Percentiles rank a stretch among this genome's conserved stretches.
Conservation (phyloP, 2,888 invertebrate genomes). For the Noctua pronuba region DNA sequence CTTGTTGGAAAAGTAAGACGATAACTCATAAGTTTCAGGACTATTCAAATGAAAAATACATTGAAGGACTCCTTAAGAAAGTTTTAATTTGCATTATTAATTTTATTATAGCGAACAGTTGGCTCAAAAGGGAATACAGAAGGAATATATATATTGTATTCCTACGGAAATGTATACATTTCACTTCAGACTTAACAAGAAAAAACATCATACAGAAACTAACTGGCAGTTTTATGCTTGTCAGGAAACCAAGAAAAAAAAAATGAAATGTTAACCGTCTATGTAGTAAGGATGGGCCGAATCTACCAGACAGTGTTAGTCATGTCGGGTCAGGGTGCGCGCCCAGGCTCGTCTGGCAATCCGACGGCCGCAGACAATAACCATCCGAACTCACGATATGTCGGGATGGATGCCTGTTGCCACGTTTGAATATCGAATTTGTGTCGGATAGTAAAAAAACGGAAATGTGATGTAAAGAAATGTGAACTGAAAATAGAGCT, state of each 20-base stretch:
- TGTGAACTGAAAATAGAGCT: not conserved
- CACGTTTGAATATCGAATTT: not conserved
- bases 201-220: too few relatives aligned
- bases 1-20: not conserved
- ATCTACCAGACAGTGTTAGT: not conserved
- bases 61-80: too few relatives aligned
- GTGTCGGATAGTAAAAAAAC: not conserved
- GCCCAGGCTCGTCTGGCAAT: not conserved
- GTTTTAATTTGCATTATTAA: not conserved
- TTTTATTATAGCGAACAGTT: not conserved
- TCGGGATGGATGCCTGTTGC: not conserved
- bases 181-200: not conserved
- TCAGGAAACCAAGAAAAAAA: not conserved
- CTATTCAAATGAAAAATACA: conserved; percentile 8
- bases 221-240: not conserved
- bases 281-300: not conserved
- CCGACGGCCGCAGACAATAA: conserved; percentile 32
- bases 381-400: conserved; percentile 1
- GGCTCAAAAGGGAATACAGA: not conserved
- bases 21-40: not conserved
- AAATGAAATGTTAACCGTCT: not conserved
- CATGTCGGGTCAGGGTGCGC: not conserved
- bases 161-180: not conserved
- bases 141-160: too few relatives aligned
- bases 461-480: not conserved